Conservation (phyloP, 2,113 vertebrate genomes). For the Emydocephalus ijimae region DNA sequence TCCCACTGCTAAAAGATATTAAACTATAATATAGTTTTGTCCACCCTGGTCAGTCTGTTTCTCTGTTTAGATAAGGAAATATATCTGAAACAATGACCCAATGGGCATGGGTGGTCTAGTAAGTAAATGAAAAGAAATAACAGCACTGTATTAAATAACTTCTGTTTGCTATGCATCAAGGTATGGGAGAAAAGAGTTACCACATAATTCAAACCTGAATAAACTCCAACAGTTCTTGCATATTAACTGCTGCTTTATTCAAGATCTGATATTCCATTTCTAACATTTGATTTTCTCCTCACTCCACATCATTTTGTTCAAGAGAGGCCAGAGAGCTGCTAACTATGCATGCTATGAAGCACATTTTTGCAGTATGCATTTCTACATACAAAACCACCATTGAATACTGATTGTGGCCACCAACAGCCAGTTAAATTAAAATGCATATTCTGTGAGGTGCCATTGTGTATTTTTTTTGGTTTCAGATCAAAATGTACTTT, state of each 20-base stretch:
- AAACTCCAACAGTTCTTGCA: background rate
- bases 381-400: slow-evolving; percentile 48
- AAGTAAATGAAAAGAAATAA: background rate
- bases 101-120: background rate
- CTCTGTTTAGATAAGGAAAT: background rate
- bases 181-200: background rate
- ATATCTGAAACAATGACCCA: background rate
- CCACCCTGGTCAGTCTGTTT: background rate
- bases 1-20: background rate
- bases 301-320: background rate
- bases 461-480: slow-evolving; percentile 59
- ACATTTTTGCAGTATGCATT: background rate
- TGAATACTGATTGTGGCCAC: slow-evolving; percentile 40
- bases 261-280: background rate
- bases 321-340: background rate
- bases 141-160: background rate
- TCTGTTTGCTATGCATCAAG: accelerated
- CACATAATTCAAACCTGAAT: background rate
- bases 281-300: background rate
- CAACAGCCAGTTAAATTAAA: slow-evolving; percentile 40
- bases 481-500: slow-evolving; percentile 35
- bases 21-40: background rate
- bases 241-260: slow-evolving; percentile 33
- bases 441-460: slow-evolving; percentile 54
- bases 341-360: slow-evolving; percentile 55